These are phyloP conservation scores for Scleropages formosus DNA, from an alignment of 2,797 vertebrate species.

Conservation along the genomic window DNA sequence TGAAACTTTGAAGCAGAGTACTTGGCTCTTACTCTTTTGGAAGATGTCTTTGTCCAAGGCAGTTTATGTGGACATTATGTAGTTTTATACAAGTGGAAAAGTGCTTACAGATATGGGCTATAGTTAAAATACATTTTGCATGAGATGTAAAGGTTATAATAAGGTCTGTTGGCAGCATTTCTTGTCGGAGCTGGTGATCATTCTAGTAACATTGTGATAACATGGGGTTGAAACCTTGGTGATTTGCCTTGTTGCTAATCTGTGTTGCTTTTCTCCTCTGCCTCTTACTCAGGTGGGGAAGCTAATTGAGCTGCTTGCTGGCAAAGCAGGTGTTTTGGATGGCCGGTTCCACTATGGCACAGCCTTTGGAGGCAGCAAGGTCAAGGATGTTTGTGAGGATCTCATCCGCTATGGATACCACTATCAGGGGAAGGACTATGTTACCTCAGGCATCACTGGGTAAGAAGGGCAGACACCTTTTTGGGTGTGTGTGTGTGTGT, in stretches of 20 bases:
- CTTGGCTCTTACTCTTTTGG: too few species aligned
- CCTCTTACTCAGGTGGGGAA: conserved; percentile 83
- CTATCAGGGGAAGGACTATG: conserved; percentile 97
- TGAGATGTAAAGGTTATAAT: too few species aligned
- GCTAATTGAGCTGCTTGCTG: conserved; percentile 91
- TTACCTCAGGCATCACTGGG: conserved; percentile 98
- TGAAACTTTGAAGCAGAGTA: too few species aligned
- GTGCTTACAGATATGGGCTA: too few species aligned
- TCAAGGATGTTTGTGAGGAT: conserved; percentile 97
- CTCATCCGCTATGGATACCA: conserved; percentile 95
- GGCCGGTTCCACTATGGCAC: conserved; percentile 96
- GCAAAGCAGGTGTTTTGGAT: conserved; percentile 91
- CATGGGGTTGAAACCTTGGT: too few species aligned
- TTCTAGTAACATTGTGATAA: neutral
- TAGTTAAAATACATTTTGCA: too few species aligned
- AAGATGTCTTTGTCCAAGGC: too few species aligned
- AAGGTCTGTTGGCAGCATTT: too few species aligned
- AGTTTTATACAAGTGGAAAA: too few species aligned
- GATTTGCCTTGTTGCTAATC: neutral
- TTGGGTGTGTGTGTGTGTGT: neutral
- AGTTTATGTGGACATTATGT: too few species aligned
- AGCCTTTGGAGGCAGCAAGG: conserved; percentile 96
- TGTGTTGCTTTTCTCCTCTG: neutral
- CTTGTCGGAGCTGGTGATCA: neutral
- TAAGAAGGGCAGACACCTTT: conserved; percentile 54